A percentile compares a stretch with the other conserved stretches of the same genome.
phyloP scores from a whole-genome alignment of 2,113 vertebrate genomes.

The Micronycteris hirsuta region DNA sequence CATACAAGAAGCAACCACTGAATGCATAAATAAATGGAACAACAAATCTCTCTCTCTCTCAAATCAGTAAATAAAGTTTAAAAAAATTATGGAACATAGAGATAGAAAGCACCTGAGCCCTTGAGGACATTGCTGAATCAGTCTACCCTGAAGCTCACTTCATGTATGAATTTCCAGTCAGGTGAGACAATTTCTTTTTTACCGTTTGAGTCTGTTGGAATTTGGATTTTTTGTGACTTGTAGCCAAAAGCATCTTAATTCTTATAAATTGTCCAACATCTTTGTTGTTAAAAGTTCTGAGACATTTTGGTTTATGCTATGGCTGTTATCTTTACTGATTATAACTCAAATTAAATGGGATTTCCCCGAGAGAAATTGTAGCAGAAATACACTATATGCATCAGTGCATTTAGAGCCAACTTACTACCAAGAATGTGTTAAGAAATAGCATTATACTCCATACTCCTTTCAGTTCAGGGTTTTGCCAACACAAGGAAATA shows the following conservation, averaged over 20 bases:
- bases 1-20: no score
- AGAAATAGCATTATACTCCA: background rate
- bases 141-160: background rate
- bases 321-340: slow-evolving; percentile 12
- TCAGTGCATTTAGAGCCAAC: background rate
- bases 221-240: background rate
- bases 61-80: no score
- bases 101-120: background rate
- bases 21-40: no score
- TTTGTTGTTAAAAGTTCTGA: slow-evolving; percentile 8
- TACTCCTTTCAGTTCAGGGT: background rate
- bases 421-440: slow-evolving; percentile 30
- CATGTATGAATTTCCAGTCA: background rate
- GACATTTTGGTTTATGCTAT: background rate
- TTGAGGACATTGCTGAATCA: background rate
- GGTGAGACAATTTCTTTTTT: background rate
- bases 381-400: background rate
- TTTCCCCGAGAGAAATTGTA: background rate
- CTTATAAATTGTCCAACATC: background rate
- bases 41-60: no score
- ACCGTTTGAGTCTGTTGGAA: background rate
- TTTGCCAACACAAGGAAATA: slow-evolving; percentile 17
- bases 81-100: background rate
- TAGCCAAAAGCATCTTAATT: background rate
- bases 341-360: slow-evolving; percentile 17